phyloP scores from a whole-genome alignment of 2,888 invertebrate genomes.

The Margaritifera margaritifera region DNA sequence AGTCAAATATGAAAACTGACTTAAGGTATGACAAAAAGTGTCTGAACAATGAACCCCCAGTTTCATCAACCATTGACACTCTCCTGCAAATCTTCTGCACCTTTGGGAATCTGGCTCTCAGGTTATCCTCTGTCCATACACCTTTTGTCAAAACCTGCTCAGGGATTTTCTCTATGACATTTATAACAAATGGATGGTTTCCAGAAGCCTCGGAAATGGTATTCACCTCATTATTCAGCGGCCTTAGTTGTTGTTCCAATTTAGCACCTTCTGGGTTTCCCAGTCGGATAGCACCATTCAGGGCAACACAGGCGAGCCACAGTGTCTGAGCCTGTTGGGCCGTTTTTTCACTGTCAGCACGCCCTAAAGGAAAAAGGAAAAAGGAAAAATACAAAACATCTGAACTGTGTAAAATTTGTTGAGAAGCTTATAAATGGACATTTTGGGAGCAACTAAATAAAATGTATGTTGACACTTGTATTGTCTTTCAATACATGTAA shows the following conservation, averaged over 20 bases:
- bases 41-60: constrained; percentile 83
- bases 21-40: constrained; percentile 92
- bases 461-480: not conserved
- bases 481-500: not conserved
- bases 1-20: constrained; percentile 80
- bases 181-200: constrained; percentile 84
- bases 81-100: constrained; percentile 81
- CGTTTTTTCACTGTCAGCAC: constrained; percentile 72
- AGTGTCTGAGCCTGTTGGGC: constrained; percentile 83
- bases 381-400: too few relatives aligned
- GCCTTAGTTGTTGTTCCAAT: constrained; percentile 59
- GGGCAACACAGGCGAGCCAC: constrained; percentile 94
- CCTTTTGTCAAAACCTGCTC: constrained; percentile 84
- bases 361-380: constrained; percentile 51
- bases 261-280: constrained; percentile 73
- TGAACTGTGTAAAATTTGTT: too few relatives aligned
- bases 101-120: constrained; percentile 85
- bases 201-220: constrained; percentile 62
- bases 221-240: constrained; percentile 61
- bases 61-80: constrained; percentile 89
- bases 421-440: not conserved
- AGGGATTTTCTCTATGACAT: constrained; percentile 86
- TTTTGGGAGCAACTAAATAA: not conserved
- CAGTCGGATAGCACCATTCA: constrained; percentile 83
- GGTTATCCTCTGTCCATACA: constrained; percentile 89